Conservation (phyloP, 2,797 vertebrate species). For the Siniperca obscura region DNA sequence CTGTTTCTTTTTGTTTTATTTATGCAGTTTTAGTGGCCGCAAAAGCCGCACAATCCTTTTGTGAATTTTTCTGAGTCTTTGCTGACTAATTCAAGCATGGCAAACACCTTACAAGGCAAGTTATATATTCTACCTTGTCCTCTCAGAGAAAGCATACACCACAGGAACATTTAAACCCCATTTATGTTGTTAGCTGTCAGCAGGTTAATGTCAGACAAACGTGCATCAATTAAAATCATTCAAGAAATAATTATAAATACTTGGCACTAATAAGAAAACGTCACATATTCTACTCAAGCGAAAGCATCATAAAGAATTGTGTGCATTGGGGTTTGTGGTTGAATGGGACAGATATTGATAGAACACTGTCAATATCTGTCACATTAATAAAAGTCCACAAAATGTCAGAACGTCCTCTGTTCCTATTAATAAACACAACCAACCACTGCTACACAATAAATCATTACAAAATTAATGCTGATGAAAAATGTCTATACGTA, state of each 20-base stretch:
- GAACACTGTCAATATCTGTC: constrained; percentile 3
- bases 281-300: background rate
- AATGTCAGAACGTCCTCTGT: constrained; percentile 21
- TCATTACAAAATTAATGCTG: constrained; percentile 25
- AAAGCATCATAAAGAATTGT: background rate
- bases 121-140: background rate
- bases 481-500: constrained; percentile 30
- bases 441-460: constrained; percentile 27
- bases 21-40: no score
- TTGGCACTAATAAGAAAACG: background rate
- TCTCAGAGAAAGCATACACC: background rate
- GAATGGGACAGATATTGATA: background rate
- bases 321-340: background rate
- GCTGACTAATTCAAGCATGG: background rate
- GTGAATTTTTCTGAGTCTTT: background rate
- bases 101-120: background rate
- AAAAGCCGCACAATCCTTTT: no score
- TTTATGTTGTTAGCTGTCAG: background rate
- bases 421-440: constrained; percentile 48
- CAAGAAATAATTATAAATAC: background rate
- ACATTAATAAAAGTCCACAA: constrained; percentile 35
- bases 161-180: background rate
- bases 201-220: background rate
- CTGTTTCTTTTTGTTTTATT: no score
- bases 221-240: constrained; percentile 15